phyloP scores from a whole-genome alignment of 2,113 vertebrate species.

The Notothenia coriiceps region DNA sequence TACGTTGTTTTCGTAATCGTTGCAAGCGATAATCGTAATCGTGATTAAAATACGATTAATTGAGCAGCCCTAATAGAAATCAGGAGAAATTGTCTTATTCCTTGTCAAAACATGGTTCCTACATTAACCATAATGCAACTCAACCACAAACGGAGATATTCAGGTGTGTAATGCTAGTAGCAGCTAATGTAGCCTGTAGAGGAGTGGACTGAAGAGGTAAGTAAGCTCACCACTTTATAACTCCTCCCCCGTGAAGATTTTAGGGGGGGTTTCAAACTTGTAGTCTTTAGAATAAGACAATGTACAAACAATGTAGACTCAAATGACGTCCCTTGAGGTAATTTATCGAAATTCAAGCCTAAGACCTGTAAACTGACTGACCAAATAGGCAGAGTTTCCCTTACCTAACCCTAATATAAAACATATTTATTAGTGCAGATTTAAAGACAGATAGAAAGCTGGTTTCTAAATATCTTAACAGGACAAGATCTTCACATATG shows the following conservation, averaged over 20 bases:
- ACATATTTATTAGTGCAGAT: background rate
- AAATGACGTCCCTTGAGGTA: too few relatives aligned
- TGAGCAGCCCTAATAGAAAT: background rate
- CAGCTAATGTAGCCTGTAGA: background rate
- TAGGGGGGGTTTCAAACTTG: too few relatives aligned
- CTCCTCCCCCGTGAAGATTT: too few relatives aligned
- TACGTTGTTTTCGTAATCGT: too few relatives aligned
- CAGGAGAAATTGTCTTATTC: background rate
- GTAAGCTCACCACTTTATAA: background rate
- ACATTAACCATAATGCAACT: background rate
- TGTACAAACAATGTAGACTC: too few relatives aligned
- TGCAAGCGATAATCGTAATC: too few relatives aligned
- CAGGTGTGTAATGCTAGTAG: background rate
- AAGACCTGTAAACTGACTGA: background rate
- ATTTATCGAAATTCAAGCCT: too few relatives aligned
- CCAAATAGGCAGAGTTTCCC: background rate
- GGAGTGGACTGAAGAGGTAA: background rate
- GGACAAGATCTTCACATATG: constrained; percentile 26
- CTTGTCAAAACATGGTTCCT: background rate
- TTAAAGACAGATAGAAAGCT: background rate
- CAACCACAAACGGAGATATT: background rate
- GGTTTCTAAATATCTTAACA: constrained; percentile 9
- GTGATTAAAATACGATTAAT: too few relatives aligned
- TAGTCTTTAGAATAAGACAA: too few relatives aligned
- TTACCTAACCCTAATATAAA: constrained; percentile 19